Evolutionary conservation across 2,888 invertebrate genomes (phyloP).

Genomic region (Actias luna): DNA sequence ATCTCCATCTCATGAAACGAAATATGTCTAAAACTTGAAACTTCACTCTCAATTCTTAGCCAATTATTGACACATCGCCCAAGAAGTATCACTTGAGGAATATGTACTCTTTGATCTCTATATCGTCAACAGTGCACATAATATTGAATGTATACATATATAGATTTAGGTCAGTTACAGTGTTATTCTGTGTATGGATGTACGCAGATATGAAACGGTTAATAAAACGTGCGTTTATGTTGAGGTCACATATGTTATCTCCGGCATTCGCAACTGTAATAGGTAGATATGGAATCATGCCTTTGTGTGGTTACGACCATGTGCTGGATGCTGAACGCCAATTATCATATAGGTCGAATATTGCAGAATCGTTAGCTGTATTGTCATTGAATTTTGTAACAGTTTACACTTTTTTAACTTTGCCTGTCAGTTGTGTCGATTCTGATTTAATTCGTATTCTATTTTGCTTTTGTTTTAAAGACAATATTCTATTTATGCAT

Average conservation of each 20-base stretch:
- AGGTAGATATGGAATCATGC: conserved; percentile 21
- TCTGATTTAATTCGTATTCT: background rate
- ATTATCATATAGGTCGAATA: conserved; percentile 14
- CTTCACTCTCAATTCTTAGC: no score
- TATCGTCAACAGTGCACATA: no score
- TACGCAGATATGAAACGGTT: conserved; percentile 21
- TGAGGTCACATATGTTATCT: conserved; percentile 27
- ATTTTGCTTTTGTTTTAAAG: no score
- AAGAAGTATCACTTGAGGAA: no score
- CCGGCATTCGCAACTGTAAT: conserved; percentile 34
- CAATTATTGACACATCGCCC: no score
- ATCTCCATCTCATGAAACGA: no score
- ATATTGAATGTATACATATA: no score
- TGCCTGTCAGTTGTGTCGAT: background rate
- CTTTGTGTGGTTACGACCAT: conserved; percentile 21
- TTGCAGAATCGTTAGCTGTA: background rate
- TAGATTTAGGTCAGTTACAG: no score
- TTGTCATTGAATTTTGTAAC: background rate
- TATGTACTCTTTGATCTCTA: no score
- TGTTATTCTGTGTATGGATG: background rate
- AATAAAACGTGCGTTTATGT: conserved; percentile 12
- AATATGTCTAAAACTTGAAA: no score
- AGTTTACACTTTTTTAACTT: background rate
- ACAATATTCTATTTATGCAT: no score
- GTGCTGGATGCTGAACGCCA: conserved; percentile 18